These are phyloP conservation scores for Nyctibius grandis DNA, from an alignment of 2,797 vertebrate species.

Conservation along the genomic window DNA sequence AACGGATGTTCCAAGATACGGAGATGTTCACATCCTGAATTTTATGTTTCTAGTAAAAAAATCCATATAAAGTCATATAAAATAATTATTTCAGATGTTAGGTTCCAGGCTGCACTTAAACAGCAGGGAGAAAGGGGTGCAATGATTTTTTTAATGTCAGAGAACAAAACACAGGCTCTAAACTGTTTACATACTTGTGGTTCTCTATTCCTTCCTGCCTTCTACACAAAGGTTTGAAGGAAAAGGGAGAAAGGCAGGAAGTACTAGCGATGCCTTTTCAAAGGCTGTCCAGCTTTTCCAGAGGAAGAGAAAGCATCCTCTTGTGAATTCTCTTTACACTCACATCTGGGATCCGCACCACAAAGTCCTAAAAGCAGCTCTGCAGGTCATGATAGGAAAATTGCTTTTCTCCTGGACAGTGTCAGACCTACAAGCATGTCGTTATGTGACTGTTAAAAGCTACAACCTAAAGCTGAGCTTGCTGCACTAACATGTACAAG, in stretches of 20 bases:
- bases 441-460: background rate
- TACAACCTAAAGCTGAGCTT: background rate
- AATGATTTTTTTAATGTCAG: background rate
- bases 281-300: background rate
- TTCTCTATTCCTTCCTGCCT: background rate
- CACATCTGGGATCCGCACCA: background rate
- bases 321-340: background rate
- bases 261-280: background rate
- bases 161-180: background rate
- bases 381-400: background rate
- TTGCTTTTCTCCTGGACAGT: background rate
- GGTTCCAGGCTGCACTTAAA: background rate
- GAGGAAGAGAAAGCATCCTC: background rate
- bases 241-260: background rate
- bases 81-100: background rate
- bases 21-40: background rate
- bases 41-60: background rate
- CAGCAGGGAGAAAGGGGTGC: background rate
- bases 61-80: fast-evolving
- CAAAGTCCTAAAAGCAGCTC: background rate
- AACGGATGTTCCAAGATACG: background rate
- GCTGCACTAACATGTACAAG: background rate
- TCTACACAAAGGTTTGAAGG: background rate
- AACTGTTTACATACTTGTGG: background rate
- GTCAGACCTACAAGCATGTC: background rate